Conservation (phyloP, 2,113 vertebrate genomes). For the Paedocypris sp. region DNA sequence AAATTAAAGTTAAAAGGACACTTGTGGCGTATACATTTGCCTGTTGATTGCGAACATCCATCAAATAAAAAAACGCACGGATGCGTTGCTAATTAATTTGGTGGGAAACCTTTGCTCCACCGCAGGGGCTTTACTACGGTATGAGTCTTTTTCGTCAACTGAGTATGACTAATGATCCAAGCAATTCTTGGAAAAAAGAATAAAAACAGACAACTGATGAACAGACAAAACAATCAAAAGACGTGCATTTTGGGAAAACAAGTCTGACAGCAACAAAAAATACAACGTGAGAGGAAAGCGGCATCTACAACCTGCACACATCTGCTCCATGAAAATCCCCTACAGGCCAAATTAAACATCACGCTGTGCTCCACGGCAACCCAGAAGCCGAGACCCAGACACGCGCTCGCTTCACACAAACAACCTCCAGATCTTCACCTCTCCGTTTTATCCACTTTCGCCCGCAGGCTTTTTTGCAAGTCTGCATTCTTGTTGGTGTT, state of each 20-base stretch:
- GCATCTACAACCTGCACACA: slow-evolving; percentile 39
- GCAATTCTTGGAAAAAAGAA: background rate
- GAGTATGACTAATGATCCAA: slow-evolving; percentile 6
- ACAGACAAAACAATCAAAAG: background rate
- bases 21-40: background rate
- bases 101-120: slow-evolving; percentile 14
- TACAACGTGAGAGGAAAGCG: slow-evolving; percentile 39
- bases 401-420: background rate
- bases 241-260: background rate
- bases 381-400: slow-evolving; percentile 26
- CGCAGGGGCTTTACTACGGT: slow-evolving; percentile 12
- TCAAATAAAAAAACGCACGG: background rate
- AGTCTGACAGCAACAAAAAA: background rate
- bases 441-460: no score
- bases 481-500: no score
- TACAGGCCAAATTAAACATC: slow-evolving; percentile 48
- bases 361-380: slow-evolving; percentile 34
- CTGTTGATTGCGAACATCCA: background rate
- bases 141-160: background rate
- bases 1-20: background rate
- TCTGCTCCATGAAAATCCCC: slow-evolving; percentile 45
- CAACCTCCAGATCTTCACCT: background rate
- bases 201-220: background rate
- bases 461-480: no score
- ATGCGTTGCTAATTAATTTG: slow-evolving; percentile 8